phyloP scores from a whole-genome alignment of 2,797 vertebrate genomes.

The Gadopsis bispinosus region DNA sequence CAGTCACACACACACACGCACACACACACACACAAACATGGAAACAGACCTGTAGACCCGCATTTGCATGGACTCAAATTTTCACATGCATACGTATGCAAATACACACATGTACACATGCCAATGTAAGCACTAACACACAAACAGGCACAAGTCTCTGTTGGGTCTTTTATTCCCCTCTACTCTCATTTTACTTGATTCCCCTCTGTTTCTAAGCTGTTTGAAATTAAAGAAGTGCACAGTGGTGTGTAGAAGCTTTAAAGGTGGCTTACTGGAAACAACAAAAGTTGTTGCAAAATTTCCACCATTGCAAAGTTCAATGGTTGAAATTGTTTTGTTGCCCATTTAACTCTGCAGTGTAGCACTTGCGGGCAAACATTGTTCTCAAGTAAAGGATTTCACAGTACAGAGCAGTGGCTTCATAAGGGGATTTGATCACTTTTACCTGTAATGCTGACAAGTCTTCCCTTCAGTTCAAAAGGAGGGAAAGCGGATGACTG shows the following conservation, averaged over 20 bases:
- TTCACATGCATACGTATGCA: constrained; percentile 75
- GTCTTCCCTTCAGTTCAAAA: constrained; percentile 70
- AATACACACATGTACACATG: constrained; percentile 61
- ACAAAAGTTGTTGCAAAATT: constrained; percentile 61
- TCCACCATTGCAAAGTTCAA: constrained; percentile 46
- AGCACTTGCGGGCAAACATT: constrained; percentile 71
- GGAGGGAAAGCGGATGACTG: constrained; percentile 75
- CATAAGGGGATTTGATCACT: constrained; percentile 77
- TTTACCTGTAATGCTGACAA: constrained; percentile 74
- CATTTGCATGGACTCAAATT: constrained; percentile 80
- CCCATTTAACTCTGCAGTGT: constrained; percentile 67
- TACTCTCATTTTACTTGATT: constrained; percentile 36
- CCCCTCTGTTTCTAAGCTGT: constrained; percentile 36
- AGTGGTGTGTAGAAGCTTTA: constrained; percentile 33
- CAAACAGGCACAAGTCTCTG: constrained; percentile 38
- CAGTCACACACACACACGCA: constrained; percentile 39
- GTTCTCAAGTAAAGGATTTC: constrained; percentile 64
- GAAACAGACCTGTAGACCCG: constrained; percentile 73
- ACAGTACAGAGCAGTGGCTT: constrained; percentile 62
- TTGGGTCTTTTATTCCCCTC: constrained; percentile 33
- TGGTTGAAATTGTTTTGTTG: constrained; percentile 59
- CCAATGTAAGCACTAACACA: constrained; percentile 54
- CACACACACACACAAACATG: constrained; percentile 33
- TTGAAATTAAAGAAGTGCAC: constrained; percentile 50
- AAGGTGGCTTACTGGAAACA: constrained; percentile 58